phyloP scores from a whole-genome alignment of 2,888 invertebrate genomes.

The Electrophaes corylata region DNA sequence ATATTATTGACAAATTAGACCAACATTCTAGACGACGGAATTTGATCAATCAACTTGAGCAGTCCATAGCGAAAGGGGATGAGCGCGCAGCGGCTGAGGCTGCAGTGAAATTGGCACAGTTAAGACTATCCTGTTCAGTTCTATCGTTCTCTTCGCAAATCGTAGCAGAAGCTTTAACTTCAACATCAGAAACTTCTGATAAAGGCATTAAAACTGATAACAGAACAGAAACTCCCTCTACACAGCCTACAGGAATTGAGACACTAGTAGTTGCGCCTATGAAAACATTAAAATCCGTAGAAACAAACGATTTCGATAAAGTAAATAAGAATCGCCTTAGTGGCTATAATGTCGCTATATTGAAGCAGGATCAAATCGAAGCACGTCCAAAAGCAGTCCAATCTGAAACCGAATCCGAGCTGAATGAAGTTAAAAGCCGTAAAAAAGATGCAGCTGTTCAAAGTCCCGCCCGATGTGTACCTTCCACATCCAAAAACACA shows the following conservation, averaged over 20 bases:
- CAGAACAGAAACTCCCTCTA: slow-evolving; percentile 11
- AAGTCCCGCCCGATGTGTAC: slow-evolving; percentile 17
- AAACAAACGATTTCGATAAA: neutral
- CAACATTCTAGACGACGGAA: slow-evolving; percentile 67
- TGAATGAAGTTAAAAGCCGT: slow-evolving; percentile 9
- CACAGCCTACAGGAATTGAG: neutral
- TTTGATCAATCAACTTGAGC: slow-evolving; percentile 88
- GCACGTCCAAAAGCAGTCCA: neutral
- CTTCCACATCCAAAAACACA: slow-evolving; percentile 42
- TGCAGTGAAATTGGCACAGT: slow-evolving; percentile 90
- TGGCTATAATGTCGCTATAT: neutral
- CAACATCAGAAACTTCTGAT: slow-evolving; percentile 22
- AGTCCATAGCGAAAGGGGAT: slow-evolving; percentile 90
- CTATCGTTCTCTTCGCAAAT: slow-evolving; percentile 77
- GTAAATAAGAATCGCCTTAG: neutral
- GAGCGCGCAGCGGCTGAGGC: slow-evolving; percentile 90
- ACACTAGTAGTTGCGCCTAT: neutral
- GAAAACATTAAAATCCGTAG: neutral
- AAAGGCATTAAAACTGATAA: neutral
- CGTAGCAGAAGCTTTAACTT: slow-evolving; percentile 51
- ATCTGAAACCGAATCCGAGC: slow-evolving; percentile 18
- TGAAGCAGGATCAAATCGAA: slow-evolving; percentile 6
- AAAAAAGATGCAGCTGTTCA: slow-evolving; percentile 23
- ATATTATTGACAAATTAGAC: slow-evolving; percentile 36
- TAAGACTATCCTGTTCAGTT: slow-evolving; percentile 90